phyloP scores from a whole-genome alignment of 2,797 vertebrate genomes.

The Petrocephalus sullivani region DNA sequence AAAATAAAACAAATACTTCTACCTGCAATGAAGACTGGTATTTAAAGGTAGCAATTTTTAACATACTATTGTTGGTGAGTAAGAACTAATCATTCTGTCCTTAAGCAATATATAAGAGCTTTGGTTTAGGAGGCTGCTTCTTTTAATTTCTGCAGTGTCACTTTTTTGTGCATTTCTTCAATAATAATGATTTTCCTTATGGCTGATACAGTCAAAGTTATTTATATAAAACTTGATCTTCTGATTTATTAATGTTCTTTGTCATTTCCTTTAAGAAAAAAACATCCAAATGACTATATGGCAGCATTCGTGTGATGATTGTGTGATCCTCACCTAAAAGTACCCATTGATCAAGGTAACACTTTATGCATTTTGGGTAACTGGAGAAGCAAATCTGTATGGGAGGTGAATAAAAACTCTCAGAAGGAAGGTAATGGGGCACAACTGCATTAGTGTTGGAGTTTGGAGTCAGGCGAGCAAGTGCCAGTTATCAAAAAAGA shows the following conservation, averaged over 20 bases:
- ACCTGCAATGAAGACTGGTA: neutral
- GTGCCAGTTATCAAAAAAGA: slow-evolving; percentile 15
- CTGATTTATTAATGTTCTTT: neutral
- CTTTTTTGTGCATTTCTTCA: neutral
- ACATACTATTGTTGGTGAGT: neutral
- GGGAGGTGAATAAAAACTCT: neutral
- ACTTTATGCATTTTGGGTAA: neutral
- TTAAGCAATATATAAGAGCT: neutral
- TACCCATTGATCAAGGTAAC: neutral
- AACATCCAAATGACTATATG: neutral
- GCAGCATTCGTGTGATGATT: neutral
- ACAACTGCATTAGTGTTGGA: neutral
- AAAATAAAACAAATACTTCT: neutral
- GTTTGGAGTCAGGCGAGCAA: neutral
- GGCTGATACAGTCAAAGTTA: neutral
- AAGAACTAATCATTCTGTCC: neutral
- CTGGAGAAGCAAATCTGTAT: neutral
- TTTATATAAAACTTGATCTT: neutral
- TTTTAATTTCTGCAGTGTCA: neutral
- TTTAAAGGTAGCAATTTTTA: neutral
- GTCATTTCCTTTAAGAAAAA: neutral
- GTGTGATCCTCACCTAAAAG: neutral
- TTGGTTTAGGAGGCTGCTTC: neutral
- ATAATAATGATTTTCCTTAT: neutral
- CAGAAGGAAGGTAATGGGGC: neutral